phyloP scores from a whole-genome alignment of 1,140 invertebrate species.

The Aphelinus certus region DNA sequence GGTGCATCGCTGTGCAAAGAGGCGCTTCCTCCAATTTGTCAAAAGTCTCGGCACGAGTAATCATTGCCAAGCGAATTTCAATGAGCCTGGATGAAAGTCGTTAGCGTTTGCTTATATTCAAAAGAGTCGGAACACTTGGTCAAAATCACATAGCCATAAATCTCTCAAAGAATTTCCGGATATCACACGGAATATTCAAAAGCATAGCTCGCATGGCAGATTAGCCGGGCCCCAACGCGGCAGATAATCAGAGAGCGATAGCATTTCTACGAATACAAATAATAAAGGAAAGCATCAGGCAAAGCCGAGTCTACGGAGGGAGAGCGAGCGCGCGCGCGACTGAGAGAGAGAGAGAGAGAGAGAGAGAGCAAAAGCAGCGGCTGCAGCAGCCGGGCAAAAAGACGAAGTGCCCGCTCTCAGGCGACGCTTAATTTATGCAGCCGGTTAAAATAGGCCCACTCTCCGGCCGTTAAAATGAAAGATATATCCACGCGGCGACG shows the following conservation, averaged over 20 bases:
- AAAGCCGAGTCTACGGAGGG: not conserved
- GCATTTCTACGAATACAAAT: not conserved
- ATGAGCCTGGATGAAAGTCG: too few species aligned
- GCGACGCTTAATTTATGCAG: conserved; percentile 35
- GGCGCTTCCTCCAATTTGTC: too few species aligned
- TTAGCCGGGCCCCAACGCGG: not conserved
- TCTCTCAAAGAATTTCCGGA: too few species aligned
- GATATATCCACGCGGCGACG: conserved; percentile 8
- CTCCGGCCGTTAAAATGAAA: conserved; percentile 23
- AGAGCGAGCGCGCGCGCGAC: not conserved
- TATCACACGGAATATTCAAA: too few species aligned
- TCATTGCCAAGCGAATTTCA: too few species aligned
- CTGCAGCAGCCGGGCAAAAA: not conserved
- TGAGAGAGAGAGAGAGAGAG: not conserved
- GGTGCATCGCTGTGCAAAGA: too few species aligned
- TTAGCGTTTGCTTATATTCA: too few species aligned
- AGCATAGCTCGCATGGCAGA: too few species aligned
- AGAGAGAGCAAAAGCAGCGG: conserved; percentile 7
- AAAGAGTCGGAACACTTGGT: too few species aligned
- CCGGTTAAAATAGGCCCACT: conserved; percentile 32
- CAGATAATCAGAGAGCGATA: not conserved
- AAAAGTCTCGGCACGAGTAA: too few species aligned
- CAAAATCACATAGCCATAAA: too few species aligned
- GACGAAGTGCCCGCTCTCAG: conserved; percentile 19
- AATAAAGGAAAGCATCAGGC: conserved; percentile 5